Percentiles rank a stretch among this genome's conserved stretches.
Evolutionary conservation across 30 jellyfish, hydroid and myxozoan genomes (phyloP).

Genomic region (Mastigias papua): DNA sequence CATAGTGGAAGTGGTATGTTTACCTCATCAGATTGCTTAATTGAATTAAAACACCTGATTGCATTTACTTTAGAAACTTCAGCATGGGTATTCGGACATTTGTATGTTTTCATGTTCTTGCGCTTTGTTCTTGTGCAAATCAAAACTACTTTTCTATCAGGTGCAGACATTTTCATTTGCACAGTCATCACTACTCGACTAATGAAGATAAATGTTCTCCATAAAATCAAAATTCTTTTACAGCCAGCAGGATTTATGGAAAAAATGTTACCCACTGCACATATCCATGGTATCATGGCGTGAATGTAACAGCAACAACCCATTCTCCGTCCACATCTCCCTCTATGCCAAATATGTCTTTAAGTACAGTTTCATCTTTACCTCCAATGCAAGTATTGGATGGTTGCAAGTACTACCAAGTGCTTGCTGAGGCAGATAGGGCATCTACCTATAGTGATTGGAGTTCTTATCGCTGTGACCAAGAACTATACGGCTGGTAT

Average conservation of each 20-base stretch:
- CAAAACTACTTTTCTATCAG: too few species aligned
- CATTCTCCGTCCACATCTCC: neutral
- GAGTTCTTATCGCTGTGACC: conserved; percentile 39
- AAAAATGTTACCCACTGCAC: neutral
- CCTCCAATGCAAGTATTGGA: conserved; percentile 22
- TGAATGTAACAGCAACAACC: neutral
- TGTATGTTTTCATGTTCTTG: neutral
- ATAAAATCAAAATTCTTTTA: neutral
- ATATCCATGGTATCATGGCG: neutral
- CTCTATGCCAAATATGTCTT: neutral
- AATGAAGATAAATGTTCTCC: neutral
- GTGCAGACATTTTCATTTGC: neutral
- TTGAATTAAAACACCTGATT: too few species aligned
- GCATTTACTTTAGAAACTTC: too few species aligned
- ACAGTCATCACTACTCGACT: neutral
- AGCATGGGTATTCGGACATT: neutral
- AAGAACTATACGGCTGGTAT: conserved; percentile 44
- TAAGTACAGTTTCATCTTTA: conserved; percentile 6
- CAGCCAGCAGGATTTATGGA: neutral
- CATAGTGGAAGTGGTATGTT: neutral
- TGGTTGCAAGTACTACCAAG: conserved; percentile 44
- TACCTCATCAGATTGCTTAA: too few species aligned
- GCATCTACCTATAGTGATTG: conserved; percentile 12
- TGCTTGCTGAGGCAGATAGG: conserved; percentile 17
- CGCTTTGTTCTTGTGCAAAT: too few species aligned